Percentiles rank a stretch among this genome's conserved stretches.
These are phyloP conservation scores for Zaprionus gabonicus DNA, from an alignment of 1,140 invertebrate genomes.

Conservation along the genomic window DNA sequence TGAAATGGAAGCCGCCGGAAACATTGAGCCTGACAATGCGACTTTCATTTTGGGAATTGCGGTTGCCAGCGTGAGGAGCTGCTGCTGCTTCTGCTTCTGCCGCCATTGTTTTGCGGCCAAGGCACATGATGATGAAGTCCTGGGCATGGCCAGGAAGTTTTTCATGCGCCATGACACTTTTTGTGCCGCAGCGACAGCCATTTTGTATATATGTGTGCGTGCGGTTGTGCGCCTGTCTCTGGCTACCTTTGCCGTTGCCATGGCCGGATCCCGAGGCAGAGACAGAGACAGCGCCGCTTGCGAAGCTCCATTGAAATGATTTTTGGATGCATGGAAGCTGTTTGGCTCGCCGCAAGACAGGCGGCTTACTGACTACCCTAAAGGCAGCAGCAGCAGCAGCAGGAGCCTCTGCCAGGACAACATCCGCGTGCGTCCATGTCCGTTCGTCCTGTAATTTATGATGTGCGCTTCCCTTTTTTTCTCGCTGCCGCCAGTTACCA, in stretches of 20 bases:
- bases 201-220: constrained; percentile 50
- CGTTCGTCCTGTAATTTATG: constrained; percentile 75
- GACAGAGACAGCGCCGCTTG: constrained; percentile 27
- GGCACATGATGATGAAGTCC: constrained; percentile 50
- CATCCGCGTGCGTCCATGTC: constrained; percentile 66
- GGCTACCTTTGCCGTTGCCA: constrained; percentile 61
- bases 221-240: constrained; percentile 35
- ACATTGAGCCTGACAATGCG: constrained; percentile 81
- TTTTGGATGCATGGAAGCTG: constrained; percentile 82
- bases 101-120: constrained; percentile 75
- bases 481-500: constrained; percentile 14
- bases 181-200: constrained; percentile 73
- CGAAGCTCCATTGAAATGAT: constrained; percentile 67
- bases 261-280: constrained; percentile 33
- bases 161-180: constrained; percentile 83
- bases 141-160: constrained; percentile 71
- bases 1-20: constrained; percentile 55
- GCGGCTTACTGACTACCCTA: constrained; percentile 58
- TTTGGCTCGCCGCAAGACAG: constrained; percentile 76
- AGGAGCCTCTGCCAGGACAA: constrained; percentile 43
- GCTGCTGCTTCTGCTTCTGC: constrained; percentile 13
- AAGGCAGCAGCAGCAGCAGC: not conserved
- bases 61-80: constrained; percentile 57
- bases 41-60: constrained; percentile 66
- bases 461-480: constrained; percentile 71